phyloP scores from a whole-genome alignment of 2,113 vertebrate genomes.

The Crotophaga sulcirostris region DNA sequence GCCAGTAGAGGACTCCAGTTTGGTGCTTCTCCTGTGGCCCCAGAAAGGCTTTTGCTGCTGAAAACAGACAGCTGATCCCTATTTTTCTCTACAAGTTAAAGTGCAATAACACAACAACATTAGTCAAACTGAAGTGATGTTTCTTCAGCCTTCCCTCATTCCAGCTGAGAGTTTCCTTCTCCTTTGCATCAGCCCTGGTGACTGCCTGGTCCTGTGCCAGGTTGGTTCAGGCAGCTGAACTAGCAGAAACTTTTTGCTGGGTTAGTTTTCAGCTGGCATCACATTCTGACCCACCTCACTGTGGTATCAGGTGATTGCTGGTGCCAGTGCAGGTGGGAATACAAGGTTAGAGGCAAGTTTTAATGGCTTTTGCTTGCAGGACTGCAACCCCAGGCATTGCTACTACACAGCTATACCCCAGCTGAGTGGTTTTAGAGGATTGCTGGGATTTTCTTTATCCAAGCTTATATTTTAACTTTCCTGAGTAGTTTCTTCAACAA shows the following conservation, averaged over 20 bases:
- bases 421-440: not conserved
- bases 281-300: not conserved
- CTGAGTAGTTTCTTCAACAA: not conserved
- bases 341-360: not conserved
- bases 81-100: not conserved
- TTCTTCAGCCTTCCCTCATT: not conserved
- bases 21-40: not conserved
- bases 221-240: not conserved
- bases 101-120: not conserved
- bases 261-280: not conserved
- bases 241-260: not conserved
- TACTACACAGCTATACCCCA: not conserved
- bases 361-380: not conserved
- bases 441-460: not conserved
- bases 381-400: not conserved
- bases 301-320: not conserved
- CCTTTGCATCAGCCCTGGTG: not conserved
- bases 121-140: not conserved
- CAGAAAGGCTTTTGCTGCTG: not conserved
- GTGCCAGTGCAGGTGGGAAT: not conserved
- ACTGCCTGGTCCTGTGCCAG: not conserved
- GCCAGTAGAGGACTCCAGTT: not conserved
- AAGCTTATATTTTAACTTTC: not conserved
- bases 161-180: not conserved
- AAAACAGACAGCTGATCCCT: not conserved